These are phyloP conservation scores for Synanthedon myopaeformis DNA, from an alignment of 2,888 invertebrate species.

Conservation along the genomic window DNA sequence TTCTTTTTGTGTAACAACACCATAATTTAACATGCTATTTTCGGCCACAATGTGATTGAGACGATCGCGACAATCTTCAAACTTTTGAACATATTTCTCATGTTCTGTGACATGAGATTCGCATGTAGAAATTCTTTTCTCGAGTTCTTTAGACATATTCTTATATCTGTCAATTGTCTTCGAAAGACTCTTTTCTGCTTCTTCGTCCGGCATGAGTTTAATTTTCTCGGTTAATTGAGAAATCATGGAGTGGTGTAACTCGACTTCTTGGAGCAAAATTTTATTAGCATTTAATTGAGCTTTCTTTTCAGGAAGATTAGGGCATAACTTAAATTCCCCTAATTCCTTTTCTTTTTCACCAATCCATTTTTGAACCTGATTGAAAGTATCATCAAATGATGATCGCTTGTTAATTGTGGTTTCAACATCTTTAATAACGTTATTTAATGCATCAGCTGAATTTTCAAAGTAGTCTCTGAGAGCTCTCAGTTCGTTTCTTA, in stretches of 20 bases:
- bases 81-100: conserved; percentile 82
- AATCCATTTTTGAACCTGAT: conserved; percentile 90
- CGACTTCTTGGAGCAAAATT: conserved; percentile 86
- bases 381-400: conserved; percentile 92
- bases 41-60: conserved; percentile 83
- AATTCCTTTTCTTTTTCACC: conserved; percentile 82
- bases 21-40: conserved; percentile 81
- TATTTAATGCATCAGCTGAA: conserved; percentile 85
- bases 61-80: conserved; percentile 88
- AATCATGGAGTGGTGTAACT: conserved; percentile 85
- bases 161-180: conserved; percentile 81
- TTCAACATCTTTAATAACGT: conserved; percentile 88
- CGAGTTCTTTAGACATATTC: conserved; percentile 74
- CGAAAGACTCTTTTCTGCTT: conserved; percentile 79
- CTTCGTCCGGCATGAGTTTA: conserved; percentile 81
- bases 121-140: conserved; percentile 73
- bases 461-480: conserved; percentile 87
- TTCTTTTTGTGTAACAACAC: conserved; percentile 82
- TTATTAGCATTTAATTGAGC: conserved; percentile 84
- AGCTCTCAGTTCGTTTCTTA: conserved; percentile 83
- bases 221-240: conserved; percentile 87
- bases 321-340: conserved; percentile 77
- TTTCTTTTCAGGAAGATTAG: conserved; percentile 90
- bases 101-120: conserved; percentile 84
- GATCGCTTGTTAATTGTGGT: conserved; percentile 90